phyloP scores from a whole-genome alignment of 1,140 invertebrate species.

The Pseudomyrmex sp. region DNA sequence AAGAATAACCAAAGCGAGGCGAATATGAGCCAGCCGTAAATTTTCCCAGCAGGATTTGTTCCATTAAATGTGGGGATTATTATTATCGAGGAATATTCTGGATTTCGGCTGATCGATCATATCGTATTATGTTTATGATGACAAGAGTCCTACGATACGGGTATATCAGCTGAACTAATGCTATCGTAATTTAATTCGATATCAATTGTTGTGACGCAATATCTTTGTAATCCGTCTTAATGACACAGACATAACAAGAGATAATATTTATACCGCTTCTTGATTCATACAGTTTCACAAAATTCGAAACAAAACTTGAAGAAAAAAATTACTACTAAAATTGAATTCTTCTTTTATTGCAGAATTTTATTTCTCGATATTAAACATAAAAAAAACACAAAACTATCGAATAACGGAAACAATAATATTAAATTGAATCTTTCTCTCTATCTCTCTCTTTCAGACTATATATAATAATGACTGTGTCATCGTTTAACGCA shows the following conservation, averaged over 20 bases:
- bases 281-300: not conserved
- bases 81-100: conserved; percentile 69
- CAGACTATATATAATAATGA: not conserved
- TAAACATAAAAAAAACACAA: no score
- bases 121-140: conserved; percentile 67
- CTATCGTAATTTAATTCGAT: conserved; percentile 64
- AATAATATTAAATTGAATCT: conserved; percentile 21
- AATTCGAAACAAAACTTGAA: not conserved
- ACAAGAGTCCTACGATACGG: conserved; percentile 47
- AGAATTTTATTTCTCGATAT: not conserved
- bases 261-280: not conserved
- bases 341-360: not conserved
- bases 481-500: not conserved
- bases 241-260: conserved; percentile 10
- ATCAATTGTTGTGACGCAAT: conserved; percentile 57
- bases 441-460: no score
- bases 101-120: conserved; percentile 67
- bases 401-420: not conserved
- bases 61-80: conserved; percentile 71
- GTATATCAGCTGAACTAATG: conserved; percentile 45
- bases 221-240: conserved; percentile 44
- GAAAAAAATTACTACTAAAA: no score
- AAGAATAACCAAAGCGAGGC: conserved; percentile 65
- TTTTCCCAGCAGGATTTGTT: conserved; percentile 64
- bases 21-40: conserved; percentile 69